These are phyloP conservation scores for Ceramica pisi DNA, from an alignment of 2,888 invertebrate species.

Conservation along the genomic window DNA sequence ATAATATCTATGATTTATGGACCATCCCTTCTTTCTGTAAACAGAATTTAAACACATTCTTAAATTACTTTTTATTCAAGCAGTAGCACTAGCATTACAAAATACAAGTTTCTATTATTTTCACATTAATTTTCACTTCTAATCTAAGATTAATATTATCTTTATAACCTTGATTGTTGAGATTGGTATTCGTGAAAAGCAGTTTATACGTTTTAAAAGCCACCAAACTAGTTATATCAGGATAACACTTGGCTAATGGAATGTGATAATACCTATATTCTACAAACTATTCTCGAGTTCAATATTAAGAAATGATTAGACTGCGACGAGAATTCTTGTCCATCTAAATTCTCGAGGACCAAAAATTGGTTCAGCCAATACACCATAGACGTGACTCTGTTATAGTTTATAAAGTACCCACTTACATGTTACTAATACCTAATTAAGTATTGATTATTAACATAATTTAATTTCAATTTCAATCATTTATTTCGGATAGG, in stretches of 20 bases:
- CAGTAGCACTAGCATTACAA: neutral
- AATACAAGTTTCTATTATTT: constrained; percentile 14
- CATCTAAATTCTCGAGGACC: neutral
- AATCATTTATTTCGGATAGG: no score
- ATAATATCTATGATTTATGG: neutral
- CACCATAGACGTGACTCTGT: neutral
- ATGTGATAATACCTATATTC: constrained; percentile 61
- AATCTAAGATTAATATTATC: constrained; percentile 43
- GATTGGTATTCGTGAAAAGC: constrained; percentile 52
- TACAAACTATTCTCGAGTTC: constrained; percentile 42
- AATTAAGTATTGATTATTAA: no score
- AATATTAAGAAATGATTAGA: constrained; percentile 31
- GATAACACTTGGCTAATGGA: constrained; percentile 54
- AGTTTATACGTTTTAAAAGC: constrained; percentile 57
- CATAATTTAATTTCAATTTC: no score
- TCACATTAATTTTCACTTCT: constrained; percentile 34
- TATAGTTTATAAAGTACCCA: neutral
- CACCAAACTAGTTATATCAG: constrained; percentile 66
- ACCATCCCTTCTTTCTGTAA: neutral
- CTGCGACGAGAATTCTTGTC: neutral
- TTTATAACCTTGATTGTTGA: constrained; percentile 55
- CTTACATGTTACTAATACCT: no score
- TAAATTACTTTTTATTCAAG: constrained; percentile 4
- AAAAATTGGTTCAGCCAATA: neutral
- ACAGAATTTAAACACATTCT: constrained; percentile 1